A percentile compares a stretch with the other conserved stretches of the same genome.
Conservation (phyloP, 35 echinoderm and acorn worm species). For the Ophiothrix spiculata region DNA sequence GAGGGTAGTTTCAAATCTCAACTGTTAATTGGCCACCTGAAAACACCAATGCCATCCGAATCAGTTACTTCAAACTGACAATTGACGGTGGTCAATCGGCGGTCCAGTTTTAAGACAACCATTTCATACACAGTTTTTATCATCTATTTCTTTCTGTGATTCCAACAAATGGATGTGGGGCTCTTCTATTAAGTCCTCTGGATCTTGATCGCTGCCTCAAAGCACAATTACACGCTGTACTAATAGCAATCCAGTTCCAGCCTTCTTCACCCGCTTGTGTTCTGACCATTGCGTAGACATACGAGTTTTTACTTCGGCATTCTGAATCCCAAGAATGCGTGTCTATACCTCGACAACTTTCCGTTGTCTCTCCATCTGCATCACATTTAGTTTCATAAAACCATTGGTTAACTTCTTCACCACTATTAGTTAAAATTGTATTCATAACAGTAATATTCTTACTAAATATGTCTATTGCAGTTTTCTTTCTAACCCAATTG, state of each 20-base stretch:
- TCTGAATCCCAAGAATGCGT: conserved; percentile 36
- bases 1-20: too few relatives aligned
- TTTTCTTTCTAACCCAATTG: conserved; percentile 36
- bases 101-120: too few relatives aligned
- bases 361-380: not conserved
- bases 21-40: too few relatives aligned
- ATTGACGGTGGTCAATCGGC: too few relatives aligned
- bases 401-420: conserved; percentile 39
- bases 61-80: too few relatives aligned
- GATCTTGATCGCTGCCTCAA: conserved; percentile 17
- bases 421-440: conserved; percentile 40
- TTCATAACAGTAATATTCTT: conserved; percentile 60
- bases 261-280: conserved; percentile 45
- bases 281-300: conserved; percentile 61
- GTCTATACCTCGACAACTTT: conserved; percentile 55
- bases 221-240: conserved; percentile 66
- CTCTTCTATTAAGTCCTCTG: not conserved
- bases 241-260: conserved; percentile 67
- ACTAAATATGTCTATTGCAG: conserved; percentile 43
- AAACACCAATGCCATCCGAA: too few relatives aligned
- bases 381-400: conserved; percentile 64
- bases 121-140: too few relatives aligned
- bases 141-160: not conserved
- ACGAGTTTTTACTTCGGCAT: conserved; percentile 49
- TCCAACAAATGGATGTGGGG: not conserved